Evolutionary conservation across 2,113 vertebrate genomes (phyloP).

Genomic region (Drymodes brunneopygia): DNA sequence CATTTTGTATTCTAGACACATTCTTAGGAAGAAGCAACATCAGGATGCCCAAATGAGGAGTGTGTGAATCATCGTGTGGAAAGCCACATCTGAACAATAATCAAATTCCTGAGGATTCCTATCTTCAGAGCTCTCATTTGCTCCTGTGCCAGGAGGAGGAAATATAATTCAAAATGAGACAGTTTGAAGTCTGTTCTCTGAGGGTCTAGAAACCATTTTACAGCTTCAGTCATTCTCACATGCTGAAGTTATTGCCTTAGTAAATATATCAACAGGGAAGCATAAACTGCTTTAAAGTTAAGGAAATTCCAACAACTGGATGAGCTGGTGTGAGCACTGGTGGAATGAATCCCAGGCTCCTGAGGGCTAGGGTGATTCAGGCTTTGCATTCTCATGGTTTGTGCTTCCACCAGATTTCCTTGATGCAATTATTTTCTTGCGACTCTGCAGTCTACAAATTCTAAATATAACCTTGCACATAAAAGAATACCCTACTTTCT

Average conservation of each 20-base stretch:
- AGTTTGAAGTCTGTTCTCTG: slow-evolving; percentile 7
- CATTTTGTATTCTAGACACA: background rate
- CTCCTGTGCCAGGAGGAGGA: background rate
- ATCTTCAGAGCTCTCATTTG: background rate
- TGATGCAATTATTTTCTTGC: slow-evolving; percentile 60
- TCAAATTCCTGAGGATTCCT: slow-evolving; percentile 2
- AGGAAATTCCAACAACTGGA: slow-evolving; percentile 37
- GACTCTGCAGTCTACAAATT: slow-evolving; percentile 43
- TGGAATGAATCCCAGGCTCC: slow-evolving; percentile 37
- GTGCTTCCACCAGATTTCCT: slow-evolving; percentile 61
- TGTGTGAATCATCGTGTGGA: background rate
- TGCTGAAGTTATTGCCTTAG: background rate
- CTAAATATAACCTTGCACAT: slow-evolving; percentile 40
- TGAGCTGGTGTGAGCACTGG: background rate
- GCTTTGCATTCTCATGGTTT: slow-evolving; percentile 56
- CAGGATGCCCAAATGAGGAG: background rate
- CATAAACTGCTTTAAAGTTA: slow-evolving; percentile 1
- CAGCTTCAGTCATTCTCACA: background rate
- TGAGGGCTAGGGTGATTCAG: slow-evolving; percentile 35
- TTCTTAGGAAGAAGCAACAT: background rate
- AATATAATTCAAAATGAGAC: background rate
- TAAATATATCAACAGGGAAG: background rate
- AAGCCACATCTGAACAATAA: slow-evolving; percentile 23
- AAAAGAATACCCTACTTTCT: slow-evolving; percentile 60
- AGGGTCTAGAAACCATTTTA: background rate